A percentile compares a stretch with the other conserved stretches of the same genome.
phyloP scores from a whole-genome alignment of 2,888 invertebrate genomes.

The Thecocarcelia acutangulata region DNA sequence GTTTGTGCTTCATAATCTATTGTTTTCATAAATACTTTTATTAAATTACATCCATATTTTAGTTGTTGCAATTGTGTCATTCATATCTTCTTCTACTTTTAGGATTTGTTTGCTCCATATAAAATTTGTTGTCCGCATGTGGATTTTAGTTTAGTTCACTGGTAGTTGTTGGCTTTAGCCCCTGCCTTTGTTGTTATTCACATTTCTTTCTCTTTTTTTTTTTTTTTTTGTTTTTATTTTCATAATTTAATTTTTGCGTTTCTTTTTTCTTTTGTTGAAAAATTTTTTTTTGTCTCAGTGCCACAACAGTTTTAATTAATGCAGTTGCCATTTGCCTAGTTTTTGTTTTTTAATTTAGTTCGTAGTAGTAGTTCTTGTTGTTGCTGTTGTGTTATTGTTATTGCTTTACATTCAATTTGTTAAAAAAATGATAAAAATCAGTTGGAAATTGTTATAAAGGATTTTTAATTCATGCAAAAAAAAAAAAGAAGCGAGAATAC shows the following conservation, averaged over 20 bases:
- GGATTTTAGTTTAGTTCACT: slow-evolving; percentile 37
- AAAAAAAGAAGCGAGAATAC: not conserved
- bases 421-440: slow-evolving; percentile 52
- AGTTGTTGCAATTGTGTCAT: slow-evolving; percentile 15
- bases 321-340: slow-evolving; percentile 62
- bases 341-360: slow-evolving; percentile 44
- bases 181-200: slow-evolving; percentile 19
- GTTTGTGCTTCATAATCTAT: no score
- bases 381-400: slow-evolving; percentile 34
- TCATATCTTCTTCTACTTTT: slow-evolving; percentile 6
- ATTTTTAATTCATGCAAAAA: not conserved
- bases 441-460: slow-evolving; percentile 43
- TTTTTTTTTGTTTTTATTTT: slow-evolving; percentile 1
- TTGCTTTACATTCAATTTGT: slow-evolving; percentile 48
- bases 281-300: slow-evolving; percentile 4
- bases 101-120: slow-evolving; percentile 4
- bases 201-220: slow-evolving; percentile 11
- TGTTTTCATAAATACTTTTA: slow-evolving; percentile 23
- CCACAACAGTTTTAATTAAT: slow-evolving; percentile 65
- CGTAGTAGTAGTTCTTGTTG: no score
- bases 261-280: slow-evolving; percentile 33
- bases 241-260: slow-evolving; percentile 4
- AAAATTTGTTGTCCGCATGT: slow-evolving; percentile 28
- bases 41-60: slow-evolving; percentile 39
- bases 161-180: slow-evolving; percentile 40